phyloP scores from a whole-genome alignment of 2,888 invertebrate genomes.

The Eurois occulta region DNA sequence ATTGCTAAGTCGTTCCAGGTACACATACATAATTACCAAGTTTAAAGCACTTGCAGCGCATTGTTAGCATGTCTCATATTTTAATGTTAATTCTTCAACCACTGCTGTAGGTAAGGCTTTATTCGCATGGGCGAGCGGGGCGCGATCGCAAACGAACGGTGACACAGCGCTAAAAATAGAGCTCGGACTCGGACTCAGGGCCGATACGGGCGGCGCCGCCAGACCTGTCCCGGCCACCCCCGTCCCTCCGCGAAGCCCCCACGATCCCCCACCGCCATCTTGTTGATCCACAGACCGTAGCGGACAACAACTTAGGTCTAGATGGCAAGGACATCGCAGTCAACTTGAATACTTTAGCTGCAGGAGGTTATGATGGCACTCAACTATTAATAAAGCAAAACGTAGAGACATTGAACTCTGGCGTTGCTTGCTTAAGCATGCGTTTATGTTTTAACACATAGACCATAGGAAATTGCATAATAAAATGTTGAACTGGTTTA shows the following conservation, averaged over 20 bases:
- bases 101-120: constrained; percentile 67
- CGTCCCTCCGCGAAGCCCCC: constrained; percentile 78
- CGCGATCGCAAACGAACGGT: constrained; percentile 82
- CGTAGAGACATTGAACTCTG: constrained; percentile 69
- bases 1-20: constrained; percentile 43
- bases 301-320: constrained; percentile 76
- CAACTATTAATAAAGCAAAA: constrained; percentile 60
- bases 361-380: constrained; percentile 63
- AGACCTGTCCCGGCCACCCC: constrained; percentile 79
- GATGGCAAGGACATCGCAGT: constrained; percentile 79
- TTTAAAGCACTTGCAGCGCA: constrained; percentile 61
- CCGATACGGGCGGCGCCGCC: constrained; percentile 75
- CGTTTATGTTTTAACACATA: constrained; percentile 61
- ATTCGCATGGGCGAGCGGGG: constrained; percentile 72
- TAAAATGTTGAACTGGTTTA: constrained; percentile 75
- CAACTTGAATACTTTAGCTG: constrained; percentile 69
- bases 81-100: constrained; percentile 65
- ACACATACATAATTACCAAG: constrained; percentile 60
- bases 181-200: constrained; percentile 77
- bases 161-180: constrained; percentile 90
- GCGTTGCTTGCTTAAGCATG: constrained; percentile 49
- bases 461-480: constrained; percentile 73
- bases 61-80: constrained; percentile 62
- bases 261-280: constrained; percentile 84
- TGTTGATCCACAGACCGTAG: constrained; percentile 82